A percentile compares a stretch with the other conserved stretches of the same genome.
These are phyloP conservation scores for Falco columbarius DNA, from an alignment of 2,797 vertebrate species.

Conservation along the genomic window DNA sequence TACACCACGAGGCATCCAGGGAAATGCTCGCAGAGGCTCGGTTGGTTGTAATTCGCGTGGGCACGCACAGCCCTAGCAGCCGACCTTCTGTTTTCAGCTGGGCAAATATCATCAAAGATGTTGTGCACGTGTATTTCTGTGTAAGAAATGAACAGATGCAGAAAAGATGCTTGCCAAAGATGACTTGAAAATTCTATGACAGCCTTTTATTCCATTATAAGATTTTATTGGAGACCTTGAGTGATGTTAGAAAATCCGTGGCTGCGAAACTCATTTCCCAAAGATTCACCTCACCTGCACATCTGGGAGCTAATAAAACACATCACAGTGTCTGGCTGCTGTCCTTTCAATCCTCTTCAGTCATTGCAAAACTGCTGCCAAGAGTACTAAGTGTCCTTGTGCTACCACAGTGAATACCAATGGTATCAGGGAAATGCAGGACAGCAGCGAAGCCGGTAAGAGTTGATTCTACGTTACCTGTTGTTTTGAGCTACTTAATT, in stretches of 20 bases:
- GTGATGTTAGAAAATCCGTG: background rate
- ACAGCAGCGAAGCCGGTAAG: background rate
- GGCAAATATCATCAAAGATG: conserved; percentile 10
- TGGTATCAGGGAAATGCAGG: background rate
- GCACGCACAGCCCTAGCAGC: background rate
- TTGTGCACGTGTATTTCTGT: background rate
- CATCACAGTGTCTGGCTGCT: conserved; percentile 46
- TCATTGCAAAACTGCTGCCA: conserved; percentile 61
- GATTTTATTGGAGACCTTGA: conserved; percentile 38
- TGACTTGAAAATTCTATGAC: background rate
- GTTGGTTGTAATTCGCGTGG: background rate
- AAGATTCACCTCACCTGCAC: conserved; percentile 64
- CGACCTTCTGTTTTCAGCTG: conserved; percentile 28
- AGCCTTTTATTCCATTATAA: conserved; percentile 7
- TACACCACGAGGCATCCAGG: background rate
- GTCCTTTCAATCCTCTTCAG: conserved; percentile 52
- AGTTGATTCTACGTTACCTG: background rate
- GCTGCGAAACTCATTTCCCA: conserved; percentile 19
- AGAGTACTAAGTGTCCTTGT: conserved; percentile 53
- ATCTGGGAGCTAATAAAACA: conserved; percentile 69
- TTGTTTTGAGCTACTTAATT: background rate
- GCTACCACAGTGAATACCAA: conserved; percentile 39
- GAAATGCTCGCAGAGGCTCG: background rate
- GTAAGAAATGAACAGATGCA: background rate
- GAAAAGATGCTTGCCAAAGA: background rate